A percentile compares a stretch with the other conserved stretches of the same genome.
phyloP scores from a whole-genome alignment of 2,113 vertebrate genomes.

The Piliocolobus tephrosceles region DNA sequence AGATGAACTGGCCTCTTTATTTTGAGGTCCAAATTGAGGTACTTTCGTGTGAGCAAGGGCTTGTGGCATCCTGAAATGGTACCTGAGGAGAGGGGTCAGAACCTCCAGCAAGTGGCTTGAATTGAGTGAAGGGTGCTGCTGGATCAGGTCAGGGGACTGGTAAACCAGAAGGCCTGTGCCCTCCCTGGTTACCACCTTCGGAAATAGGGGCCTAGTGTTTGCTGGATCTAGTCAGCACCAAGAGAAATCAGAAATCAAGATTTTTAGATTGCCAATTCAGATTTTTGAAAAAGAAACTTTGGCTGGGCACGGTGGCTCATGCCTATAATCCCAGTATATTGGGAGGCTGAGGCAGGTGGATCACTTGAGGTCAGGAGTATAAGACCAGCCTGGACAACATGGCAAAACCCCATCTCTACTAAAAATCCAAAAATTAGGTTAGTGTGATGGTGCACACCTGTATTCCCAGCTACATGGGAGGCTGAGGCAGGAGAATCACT shows the following conservation, averaged over 20 bases:
- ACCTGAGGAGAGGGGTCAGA: not conserved
- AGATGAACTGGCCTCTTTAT: not conserved
- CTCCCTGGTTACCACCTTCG: not conserved
- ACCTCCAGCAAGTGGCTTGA: not conserved
- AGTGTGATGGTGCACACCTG: too few relatives aligned
- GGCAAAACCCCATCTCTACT: too few relatives aligned
- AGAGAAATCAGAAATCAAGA: not conserved
- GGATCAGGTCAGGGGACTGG: not conserved
- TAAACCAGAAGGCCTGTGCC: not conserved
- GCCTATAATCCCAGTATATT: too few relatives aligned
- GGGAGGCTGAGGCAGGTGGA: too few relatives aligned
- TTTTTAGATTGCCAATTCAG: slow-evolving; percentile 24
- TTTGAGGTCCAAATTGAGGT: not conserved
- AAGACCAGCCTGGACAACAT: too few relatives aligned
- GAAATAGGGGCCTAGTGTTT: not conserved
- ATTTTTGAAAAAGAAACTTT: not conserved
- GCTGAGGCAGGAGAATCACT: too few relatives aligned
- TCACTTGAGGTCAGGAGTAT: too few relatives aligned
- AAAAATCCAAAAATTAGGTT: too few relatives aligned
- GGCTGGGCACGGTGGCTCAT: too few relatives aligned
- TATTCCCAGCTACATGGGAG: too few relatives aligned
- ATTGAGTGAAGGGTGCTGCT: not conserved
- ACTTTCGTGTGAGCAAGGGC: not conserved
- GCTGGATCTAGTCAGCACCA: not conserved
- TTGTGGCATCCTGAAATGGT: not conserved